Conservation (phyloP, 2,797 vertebrate genomes). For the Silurus aristotelis region DNA sequence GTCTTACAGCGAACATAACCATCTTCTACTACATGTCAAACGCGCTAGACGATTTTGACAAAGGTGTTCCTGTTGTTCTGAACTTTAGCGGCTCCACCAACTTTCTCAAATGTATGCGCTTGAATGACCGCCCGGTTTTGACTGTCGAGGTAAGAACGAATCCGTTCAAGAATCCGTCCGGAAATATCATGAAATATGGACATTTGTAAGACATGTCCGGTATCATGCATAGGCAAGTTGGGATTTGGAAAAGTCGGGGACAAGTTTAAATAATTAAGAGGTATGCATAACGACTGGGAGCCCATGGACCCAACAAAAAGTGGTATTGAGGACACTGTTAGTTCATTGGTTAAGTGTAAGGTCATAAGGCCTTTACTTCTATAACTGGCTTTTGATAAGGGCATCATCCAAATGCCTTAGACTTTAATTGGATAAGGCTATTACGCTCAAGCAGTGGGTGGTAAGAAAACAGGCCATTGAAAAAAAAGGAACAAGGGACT, state of each 20-base stretch:
- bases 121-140: constrained; percentile 49
- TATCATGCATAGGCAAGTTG: too few species aligned
- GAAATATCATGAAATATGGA: too few species aligned
- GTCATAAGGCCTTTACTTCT: neutral
- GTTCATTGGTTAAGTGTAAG: neutral
- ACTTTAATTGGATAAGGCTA: too few species aligned
- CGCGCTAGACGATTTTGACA: fast-evolving
- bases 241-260: neutral
- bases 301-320: neutral
- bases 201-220: too few species aligned
- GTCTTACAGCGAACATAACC: constrained; percentile 62
- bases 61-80: constrained; percentile 73
- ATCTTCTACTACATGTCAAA: constrained; percentile 72
- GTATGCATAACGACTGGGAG: neutral
- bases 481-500: neutral
- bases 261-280: neutral
- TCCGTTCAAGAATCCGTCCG: neutral
- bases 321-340: neutral
- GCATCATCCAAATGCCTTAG: neutral
- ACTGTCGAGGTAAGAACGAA: constrained; percentile 66
- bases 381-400: neutral
- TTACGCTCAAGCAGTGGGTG: too few species aligned
- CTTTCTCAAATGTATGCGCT: constrained; percentile 69
- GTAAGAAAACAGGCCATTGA: too few species aligned
- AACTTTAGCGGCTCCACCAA: constrained; percentile 70